A percentile compares a stretch with the other conserved stretches of the same genome.
phyloP scores from a whole-genome alignment of 1,140 invertebrate genomes.

The Drosophila watanabei region DNA sequence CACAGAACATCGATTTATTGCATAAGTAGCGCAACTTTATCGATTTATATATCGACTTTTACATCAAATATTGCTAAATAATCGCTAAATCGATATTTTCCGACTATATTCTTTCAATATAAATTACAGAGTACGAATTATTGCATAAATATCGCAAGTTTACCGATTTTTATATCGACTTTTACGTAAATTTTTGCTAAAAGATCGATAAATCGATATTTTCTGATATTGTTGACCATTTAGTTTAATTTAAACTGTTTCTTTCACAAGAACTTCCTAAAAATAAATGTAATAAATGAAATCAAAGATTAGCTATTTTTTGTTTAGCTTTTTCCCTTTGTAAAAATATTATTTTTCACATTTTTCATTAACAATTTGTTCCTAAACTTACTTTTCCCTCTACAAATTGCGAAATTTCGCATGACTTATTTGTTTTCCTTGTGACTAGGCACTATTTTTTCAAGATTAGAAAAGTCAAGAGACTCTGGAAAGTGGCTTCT shows the following conservation, averaged over 20 bases:
- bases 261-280: accelerated
- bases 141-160: not conserved
- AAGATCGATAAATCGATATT: not conserved
- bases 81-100: not conserved
- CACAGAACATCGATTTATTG: not conserved
- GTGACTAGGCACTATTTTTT: not conserved
- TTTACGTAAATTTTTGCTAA: not conserved
- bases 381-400: not conserved
- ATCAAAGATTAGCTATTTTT: not conserved
- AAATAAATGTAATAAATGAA: not conserved
- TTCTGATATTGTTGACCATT: not conserved
- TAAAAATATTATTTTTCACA: not conserved
- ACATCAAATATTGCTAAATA: not conserved
- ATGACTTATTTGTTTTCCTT: not conserved
- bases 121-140: not conserved
- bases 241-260: not conserved
- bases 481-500: not conserved
- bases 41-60: not conserved
- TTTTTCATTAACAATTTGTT: not conserved
- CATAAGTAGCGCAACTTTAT: not conserved
- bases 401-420: not conserved
- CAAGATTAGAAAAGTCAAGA: not conserved
- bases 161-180: not conserved
- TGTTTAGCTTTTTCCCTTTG: not conserved
- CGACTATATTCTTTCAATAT: no score